Conservation (phyloP, 2,888 invertebrate genomes). For the Eumerus sabulonum region DNA sequence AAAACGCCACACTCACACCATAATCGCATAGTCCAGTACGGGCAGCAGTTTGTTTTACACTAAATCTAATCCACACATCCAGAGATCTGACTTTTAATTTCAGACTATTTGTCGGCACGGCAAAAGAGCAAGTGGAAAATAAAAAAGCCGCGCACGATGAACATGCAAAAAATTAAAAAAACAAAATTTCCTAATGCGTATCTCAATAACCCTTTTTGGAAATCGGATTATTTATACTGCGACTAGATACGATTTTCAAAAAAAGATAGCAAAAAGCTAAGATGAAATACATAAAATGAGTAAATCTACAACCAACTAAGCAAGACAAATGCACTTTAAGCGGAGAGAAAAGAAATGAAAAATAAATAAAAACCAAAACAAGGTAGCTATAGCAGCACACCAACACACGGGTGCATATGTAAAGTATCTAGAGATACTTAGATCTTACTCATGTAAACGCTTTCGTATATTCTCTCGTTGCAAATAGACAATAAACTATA, state of each 20-base stretch:
- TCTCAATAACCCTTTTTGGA: no score
- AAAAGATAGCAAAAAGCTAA: conserved; percentile 9
- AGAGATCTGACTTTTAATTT: neutral
- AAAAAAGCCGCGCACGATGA: conserved; percentile 6
- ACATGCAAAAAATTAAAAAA: neutral
- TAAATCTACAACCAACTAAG: conserved; percentile 30
- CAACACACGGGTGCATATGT: conserved; percentile 45
- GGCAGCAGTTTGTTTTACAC: conserved; percentile 9
- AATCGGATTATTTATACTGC: no score
- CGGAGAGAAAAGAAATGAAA: conserved; percentile 26
- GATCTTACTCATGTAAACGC: conserved; percentile 56
- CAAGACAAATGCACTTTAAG: conserved; percentile 58
- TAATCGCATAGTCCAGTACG: conserved; percentile 35
- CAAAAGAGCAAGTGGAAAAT: conserved; percentile 6
- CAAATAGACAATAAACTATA: neutral
- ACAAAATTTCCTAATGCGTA: no score
- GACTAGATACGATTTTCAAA: conserved; percentile 2
- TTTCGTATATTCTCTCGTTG: conserved; percentile 45
- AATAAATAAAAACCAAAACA: neutral
- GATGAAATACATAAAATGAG: conserved; percentile 25
- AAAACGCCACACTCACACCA: conserved; percentile 51
- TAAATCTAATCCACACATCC: conserved; percentile 43
- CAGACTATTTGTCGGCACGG: conserved; percentile 7
- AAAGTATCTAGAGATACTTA: conserved; percentile 54
- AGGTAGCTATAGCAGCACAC: conserved; percentile 8